Evolutionary conservation across 2,113 vertebrate species (phyloP), one percentile per base, ranked within the genome.

Genomic region (Atrichornis clamosus): DNA sequence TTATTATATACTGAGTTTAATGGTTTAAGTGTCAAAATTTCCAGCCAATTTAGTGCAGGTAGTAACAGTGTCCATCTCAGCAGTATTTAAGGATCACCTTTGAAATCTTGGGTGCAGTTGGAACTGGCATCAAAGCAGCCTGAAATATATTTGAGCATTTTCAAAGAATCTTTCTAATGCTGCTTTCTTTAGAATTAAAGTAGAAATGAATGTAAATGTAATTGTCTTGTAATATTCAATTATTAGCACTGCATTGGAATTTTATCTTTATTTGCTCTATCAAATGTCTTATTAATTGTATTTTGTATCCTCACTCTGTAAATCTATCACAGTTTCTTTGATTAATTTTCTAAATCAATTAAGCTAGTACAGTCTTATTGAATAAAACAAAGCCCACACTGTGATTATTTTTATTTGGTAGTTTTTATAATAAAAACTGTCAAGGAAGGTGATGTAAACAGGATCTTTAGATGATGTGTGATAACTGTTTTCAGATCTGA

Each of bases 221-320:
- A 63, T n/a, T 80, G 44, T 76, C 81, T 88, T 77, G 50, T 91
- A 91, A 88, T 94, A 95, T 93, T 90, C 63, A 79, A 68, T 96
- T 95, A 93, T 90, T 90, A 93, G 78, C 39, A 13, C 82, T 80
- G 88, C 39, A 41, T 55, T 88, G 73, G 33, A 95, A 91, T 93
- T 93, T 91, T 78, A 94, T 96, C 93, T 94, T 91, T 94, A 91
- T 96, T 97, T 95, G 96, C 68, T 88, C 81, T 96, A 90, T 96
- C 92, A 92, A 95, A 80, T 94, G 49, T 90, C 72, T 23, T 77
- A 77, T 90, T 96, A 95, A 95, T 92, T 92, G 73, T 64, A 67
- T 96, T 97, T 96, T 68, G 80, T 81, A 75, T 92, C 50, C 56
- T 1, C 13, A 30, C 52, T 87, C 55, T 75, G 60, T 89, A 96